phyloP scores from a whole-genome alignment of 2,888 invertebrate species.

The Chymomyza caudatula region DNA sequence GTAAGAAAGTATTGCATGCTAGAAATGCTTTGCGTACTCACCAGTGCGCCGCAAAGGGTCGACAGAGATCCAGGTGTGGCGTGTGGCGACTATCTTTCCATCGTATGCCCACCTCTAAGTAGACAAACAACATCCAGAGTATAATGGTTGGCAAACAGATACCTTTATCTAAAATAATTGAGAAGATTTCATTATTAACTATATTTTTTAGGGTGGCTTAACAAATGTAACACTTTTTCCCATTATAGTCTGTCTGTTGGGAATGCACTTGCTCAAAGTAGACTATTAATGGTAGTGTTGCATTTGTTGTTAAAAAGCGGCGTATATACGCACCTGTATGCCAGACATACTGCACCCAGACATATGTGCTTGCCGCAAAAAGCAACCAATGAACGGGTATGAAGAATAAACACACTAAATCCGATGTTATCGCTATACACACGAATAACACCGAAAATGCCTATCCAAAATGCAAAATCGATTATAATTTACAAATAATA shows the following conservation, averaged over 20 bases:
- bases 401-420: constrained; percentile 99
- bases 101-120: constrained; percentile 94
- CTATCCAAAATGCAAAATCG: constrained; percentile 80
- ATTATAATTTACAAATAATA: neutral
- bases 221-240: no score
- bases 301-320: neutral
- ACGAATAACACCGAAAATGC: constrained; percentile 99
- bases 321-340: constrained; percentile 86
- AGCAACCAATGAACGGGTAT: constrained; percentile 99
- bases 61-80: constrained; percentile 92
- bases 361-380: constrained; percentile 98
- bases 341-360: constrained; percentile 99
- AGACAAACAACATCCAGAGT: constrained; percentile 95
- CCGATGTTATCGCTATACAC: constrained; percentile 97
- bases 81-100: constrained; percentile 89
- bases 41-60: constrained; percentile 98
- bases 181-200: neutral
- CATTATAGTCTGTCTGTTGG: no score
- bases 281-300: no score
- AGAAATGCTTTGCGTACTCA: constrained; percentile 76
- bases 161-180: constrained; percentile 84
- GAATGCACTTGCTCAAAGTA: no score
- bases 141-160: constrained; percentile 96
- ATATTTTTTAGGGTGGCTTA: constrained; percentile 6
- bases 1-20: neutral